Evolutionary conservation across 2,113 vertebrate genomes (phyloP), one percentile per base, ranked within the genome.

Genomic region (Fulmarus glacialis): DNA sequence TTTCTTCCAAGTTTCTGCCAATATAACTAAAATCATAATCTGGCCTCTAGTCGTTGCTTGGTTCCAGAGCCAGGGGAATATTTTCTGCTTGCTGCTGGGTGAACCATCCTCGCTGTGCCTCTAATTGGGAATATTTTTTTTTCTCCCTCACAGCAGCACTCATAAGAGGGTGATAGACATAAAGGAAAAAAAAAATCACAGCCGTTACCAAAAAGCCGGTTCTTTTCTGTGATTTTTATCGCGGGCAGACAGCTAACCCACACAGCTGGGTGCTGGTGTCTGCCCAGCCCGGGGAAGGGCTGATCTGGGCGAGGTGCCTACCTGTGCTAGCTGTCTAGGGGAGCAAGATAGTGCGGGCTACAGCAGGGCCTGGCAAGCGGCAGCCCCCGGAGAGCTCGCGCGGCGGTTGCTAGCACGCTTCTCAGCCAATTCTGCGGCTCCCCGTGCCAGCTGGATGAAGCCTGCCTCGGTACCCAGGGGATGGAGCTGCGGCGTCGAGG

Each of bases 401-500:
- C 1, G 1, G 72, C 1, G 11, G 36, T 36, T 86, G 36, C 53
- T 52, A 12, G 15, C 27, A 9, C 0, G 2, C 27, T 62, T 64
- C 53, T 42, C 53, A 48, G 86, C 58, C 95, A 86, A 1, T 8
- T 55, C 73, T 19, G 55, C 1, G 5, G 43, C 6, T 4, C 26
- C 23, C 59, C 0, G 4, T 34, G 87, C 75, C 87, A 92, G 83
- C 29, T 87, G 89, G 71, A 62, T 78, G 75, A 14, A 86, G 22
- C 36, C 16, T 0, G 12, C 19, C 63, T 48, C 0, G 0, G 23
- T 19, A 83, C 26, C 36, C 48, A 6, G 7, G 62, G 88, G 48
- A 93, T 19, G 58, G 71, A 78, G 47, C 56, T 67, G 56, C 0
- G 1, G 11, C 0, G 0, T 15, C 0, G 0, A 40, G 66, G 75